A percentile compares a stretch with the other conserved stretches of the same genome.
These are phyloP conservation scores for Datnioides undecimradiatus DNA, from an alignment of 2,113 vertebrate genomes.

Conservation along the genomic window DNA sequence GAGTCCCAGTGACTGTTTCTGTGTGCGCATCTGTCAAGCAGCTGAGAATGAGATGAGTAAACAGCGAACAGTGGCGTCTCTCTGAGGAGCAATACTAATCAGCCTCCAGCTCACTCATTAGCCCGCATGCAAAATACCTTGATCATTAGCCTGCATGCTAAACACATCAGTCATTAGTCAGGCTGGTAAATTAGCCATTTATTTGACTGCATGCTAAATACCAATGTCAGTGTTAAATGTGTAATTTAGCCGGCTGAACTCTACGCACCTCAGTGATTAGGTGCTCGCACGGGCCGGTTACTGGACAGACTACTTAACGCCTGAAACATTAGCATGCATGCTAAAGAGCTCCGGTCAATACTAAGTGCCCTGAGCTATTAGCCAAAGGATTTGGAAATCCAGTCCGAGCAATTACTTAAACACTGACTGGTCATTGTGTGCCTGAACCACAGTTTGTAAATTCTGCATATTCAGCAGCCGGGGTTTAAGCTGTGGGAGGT, in stretches of 20 bases:
- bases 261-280: constrained; percentile 67
- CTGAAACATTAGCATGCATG: constrained; percentile 55
- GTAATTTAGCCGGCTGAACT: constrained; percentile 63
- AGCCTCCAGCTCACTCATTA: constrained; percentile 73
- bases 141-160: constrained; percentile 75
- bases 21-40: constrained; percentile 29
- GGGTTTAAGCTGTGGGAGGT: neutral
- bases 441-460: neutral
- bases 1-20: neutral
- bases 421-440: constrained; percentile 26
- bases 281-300: neutral
- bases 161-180: constrained; percentile 77
- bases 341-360: constrained; percentile 53
- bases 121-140: constrained; percentile 66
- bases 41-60: constrained; percentile 67
- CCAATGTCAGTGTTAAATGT: constrained; percentile 65
- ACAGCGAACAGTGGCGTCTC: constrained; percentile 64
- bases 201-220: constrained; percentile 70
- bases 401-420: constrained; percentile 38
- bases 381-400: constrained; percentile 44
- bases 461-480: constrained; percentile 16
- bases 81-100: constrained; percentile 73
- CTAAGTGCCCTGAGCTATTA: constrained; percentile 54
- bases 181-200: constrained; percentile 75
- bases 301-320: constrained; percentile 53